phyloP scores from a whole-genome alignment of 2,888 invertebrate genomes.

The Catocala sponsa region DNA sequence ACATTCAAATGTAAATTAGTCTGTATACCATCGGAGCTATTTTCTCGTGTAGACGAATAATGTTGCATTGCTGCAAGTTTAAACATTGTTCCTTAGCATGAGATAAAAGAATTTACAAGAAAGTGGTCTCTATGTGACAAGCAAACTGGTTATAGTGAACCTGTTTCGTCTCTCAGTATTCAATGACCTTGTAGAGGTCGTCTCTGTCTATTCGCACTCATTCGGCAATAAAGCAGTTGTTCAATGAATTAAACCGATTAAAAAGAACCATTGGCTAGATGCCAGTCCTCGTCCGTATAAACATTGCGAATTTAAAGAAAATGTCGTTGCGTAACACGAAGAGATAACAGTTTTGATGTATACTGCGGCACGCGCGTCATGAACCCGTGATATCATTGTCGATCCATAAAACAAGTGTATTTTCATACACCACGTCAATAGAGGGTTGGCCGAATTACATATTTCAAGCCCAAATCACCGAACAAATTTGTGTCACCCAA shows the following conservation, averaged over 20 bases:
- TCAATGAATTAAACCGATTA: constrained; percentile 86
- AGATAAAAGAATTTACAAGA: constrained; percentile 46
- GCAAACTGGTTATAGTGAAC: constrained; percentile 51
- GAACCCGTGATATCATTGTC: constrained; percentile 33
- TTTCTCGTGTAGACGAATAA: neutral
- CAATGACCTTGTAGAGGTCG: constrained; percentile 81
- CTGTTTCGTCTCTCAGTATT: constrained; percentile 59
- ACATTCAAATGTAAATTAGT: constrained; percentile 19
- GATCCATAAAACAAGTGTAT: constrained; percentile 32
- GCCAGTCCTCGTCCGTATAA: constrained; percentile 82
- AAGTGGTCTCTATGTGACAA: constrained; percentile 50
- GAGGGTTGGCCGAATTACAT: constrained; percentile 7
- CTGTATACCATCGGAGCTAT: neutral
- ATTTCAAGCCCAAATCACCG: constrained; percentile 1
- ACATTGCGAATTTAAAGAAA: constrained; percentile 84
- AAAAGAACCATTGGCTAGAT: constrained; percentile 80
- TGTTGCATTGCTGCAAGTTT: neutral
- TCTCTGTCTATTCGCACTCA: constrained; percentile 73
- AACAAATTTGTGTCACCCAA: neutral
- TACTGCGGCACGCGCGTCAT: constrained; percentile 43
- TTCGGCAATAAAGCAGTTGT: constrained; percentile 79
- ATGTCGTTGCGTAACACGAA: constrained; percentile 76
- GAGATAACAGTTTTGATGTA: constrained; percentile 53
- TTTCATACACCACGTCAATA: constrained; percentile 21
- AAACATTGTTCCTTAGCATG: constrained; percentile 4